Conservation (phyloP, 2,797 vertebrate genomes). For the Todus mexicanus region DNA sequence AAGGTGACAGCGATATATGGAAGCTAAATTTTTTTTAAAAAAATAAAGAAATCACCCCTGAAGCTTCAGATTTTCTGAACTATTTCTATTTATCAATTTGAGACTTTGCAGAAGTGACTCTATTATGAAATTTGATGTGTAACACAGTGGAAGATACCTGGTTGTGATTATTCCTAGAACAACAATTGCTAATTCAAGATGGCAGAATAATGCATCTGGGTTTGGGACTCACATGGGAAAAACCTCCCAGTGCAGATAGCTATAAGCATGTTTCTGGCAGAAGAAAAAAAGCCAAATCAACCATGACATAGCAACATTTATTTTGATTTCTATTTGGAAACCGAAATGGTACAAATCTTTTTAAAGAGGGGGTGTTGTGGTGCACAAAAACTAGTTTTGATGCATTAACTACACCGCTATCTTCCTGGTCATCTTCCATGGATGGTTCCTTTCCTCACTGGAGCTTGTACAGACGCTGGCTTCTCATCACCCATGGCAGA, state of each 20-base stretch:
- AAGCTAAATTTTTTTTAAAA: not conserved
- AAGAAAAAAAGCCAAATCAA: not conserved
- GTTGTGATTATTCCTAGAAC: not conserved
- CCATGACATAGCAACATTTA: not conserved
- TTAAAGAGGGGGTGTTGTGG: not conserved
- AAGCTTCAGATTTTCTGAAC: not conserved
- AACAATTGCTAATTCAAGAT: not conserved
- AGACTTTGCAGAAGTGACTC: not conserved
- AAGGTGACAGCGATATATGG: not conserved
- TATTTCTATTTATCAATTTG: not conserved
- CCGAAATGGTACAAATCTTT: no score
- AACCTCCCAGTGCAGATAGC: no score
- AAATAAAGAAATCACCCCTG: not conserved
- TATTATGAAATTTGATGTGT: not conserved
- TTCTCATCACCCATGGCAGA: accelerated
- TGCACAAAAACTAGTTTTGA: no score
- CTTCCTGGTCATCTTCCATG: not conserved
- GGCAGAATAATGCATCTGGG: no score
- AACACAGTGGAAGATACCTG: accelerated
- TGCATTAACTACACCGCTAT: not conserved
- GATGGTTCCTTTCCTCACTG: not conserved
- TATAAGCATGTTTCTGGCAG: not conserved
- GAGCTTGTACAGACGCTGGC: no score
- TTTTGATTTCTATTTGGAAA: not conserved
- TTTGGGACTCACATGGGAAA: not conserved